Evolutionary conservation across 2,113 vertebrate genomes (phyloP).

Genomic region (Carassius carassius): DNA sequence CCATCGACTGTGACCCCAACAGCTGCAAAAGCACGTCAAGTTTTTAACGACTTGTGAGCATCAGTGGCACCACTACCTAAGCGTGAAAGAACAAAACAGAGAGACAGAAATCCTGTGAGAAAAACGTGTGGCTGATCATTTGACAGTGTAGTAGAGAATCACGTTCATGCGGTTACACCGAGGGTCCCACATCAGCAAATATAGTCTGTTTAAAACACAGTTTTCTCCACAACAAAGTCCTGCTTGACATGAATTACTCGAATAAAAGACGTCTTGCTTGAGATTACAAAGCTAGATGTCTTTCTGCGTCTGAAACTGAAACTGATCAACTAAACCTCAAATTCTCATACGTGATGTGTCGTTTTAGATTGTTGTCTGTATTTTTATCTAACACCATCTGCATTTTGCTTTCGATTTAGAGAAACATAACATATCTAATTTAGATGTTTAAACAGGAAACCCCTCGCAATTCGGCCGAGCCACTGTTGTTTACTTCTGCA

Average conservation of each 20-base stretch:
- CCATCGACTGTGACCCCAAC: background rate
- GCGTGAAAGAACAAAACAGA: background rate
- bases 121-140: background rate
- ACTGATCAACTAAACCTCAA: constrained; percentile 9
- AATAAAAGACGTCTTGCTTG: background rate
- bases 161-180: background rate
- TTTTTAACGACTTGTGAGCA: constrained; percentile 18
- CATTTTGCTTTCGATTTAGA: background rate
- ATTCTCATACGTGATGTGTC: background rate
- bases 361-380: background rate
- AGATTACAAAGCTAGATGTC: background rate
- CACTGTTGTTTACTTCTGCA: constrained; percentile 20
- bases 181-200: background rate
- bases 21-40: background rate
- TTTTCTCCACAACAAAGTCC: constrained; percentile 31
- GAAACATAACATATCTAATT: background rate
- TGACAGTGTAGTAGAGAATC: background rate
- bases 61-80: background rate
- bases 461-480: background rate
- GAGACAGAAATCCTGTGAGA: background rate
- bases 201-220: background rate
- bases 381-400: background rate
- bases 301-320: constrained; percentile 26
- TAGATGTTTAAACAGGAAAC: constrained; percentile 8
- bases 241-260: background rate